phyloP scores from a whole-genome alignment of 2,888 invertebrate species.

The Erebia ligea region DNA sequence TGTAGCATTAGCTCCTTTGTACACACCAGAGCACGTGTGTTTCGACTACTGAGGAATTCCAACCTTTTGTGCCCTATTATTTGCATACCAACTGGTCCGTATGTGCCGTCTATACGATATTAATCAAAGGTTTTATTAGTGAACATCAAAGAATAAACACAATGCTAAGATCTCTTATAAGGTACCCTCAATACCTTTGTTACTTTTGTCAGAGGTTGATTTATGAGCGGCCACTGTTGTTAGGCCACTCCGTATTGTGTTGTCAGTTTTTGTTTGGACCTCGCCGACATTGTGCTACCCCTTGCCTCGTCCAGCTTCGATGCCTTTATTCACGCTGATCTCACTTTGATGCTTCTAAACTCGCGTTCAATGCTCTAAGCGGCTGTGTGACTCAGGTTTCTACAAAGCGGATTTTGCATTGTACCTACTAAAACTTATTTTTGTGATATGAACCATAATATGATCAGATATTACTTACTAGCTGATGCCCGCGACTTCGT shows the following conservation, averaged over 20 bases:
- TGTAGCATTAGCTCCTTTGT: conserved; percentile 74
- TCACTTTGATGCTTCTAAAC: conserved; percentile 77
- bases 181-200: conserved; percentile 83
- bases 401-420: conserved; percentile 42
- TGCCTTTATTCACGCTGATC: conserved; percentile 78
- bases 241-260: conserved; percentile 79
- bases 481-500: background rate
- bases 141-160: conserved; percentile 82
- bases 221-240: conserved; percentile 83
- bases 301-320: conserved; percentile 72
- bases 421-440: conserved; percentile 24
- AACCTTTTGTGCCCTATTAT: conserved; percentile 70
- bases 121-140: conserved; percentile 84
- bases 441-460: conserved; percentile 12
- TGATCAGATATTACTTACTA: background rate
- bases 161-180: conserved; percentile 83
- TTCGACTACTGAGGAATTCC: conserved; percentile 70
- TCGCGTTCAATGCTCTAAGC: conserved; percentile 65
- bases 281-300: conserved; percentile 81
- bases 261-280: conserved; percentile 81
- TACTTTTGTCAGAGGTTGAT: conserved; percentile 82
- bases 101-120: conserved; percentile 75
- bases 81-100: conserved; percentile 80
- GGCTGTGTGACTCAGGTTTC: conserved; percentile 55
- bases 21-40: conserved; percentile 76